These are phyloP conservation scores for Lobophora halterata DNA, from an alignment of 2,888 invertebrate species.

Conservation along the genomic window DNA sequence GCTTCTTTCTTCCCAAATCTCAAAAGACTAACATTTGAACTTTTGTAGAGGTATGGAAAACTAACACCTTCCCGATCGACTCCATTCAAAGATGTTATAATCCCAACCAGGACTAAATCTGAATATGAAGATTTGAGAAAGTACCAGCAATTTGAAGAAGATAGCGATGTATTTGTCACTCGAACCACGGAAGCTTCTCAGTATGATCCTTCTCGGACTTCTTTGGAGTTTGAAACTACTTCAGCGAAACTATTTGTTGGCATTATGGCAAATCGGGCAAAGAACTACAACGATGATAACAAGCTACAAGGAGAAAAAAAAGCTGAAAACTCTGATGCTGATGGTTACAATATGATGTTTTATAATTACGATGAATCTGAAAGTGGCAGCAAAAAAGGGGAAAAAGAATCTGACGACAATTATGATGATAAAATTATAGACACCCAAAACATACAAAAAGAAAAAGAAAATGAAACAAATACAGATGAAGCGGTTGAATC, in stretches of 20 bases:
- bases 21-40: background rate
- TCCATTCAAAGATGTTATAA: slow-evolving; percentile 28
- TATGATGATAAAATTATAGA: slow-evolving; percentile 37
- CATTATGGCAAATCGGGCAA: too few species aligned
- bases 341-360: slow-evolving; percentile 52
- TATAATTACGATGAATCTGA: slow-evolving; percentile 47
- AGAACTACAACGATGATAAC: slow-evolving; percentile 21
- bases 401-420: slow-evolving; percentile 30
- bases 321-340: slow-evolving; percentile 40
- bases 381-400: slow-evolving; percentile 33
- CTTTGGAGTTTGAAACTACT: slow-evolving; percentile 19
- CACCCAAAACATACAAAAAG: too few species aligned
- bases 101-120: slow-evolving; percentile 43
- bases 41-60: slow-evolving; percentile 19
- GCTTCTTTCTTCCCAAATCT: too few species aligned
- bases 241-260: slow-evolving; percentile 28
- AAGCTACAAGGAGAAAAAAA: slow-evolving; percentile 25
- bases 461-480: slow-evolving; percentile 10
- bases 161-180: slow-evolving; percentile 27
- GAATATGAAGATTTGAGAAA: slow-evolving; percentile 26
- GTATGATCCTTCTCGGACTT: slow-evolving; percentile 31
- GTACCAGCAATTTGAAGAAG: slow-evolving; percentile 36
- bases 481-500: background rate
- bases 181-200: slow-evolving; percentile 25
- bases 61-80: slow-evolving; percentile 41